Evolutionary conservation across 2,888 invertebrate genomes (phyloP).

Genomic region (Phragmatobia fuliginosa): DNA sequence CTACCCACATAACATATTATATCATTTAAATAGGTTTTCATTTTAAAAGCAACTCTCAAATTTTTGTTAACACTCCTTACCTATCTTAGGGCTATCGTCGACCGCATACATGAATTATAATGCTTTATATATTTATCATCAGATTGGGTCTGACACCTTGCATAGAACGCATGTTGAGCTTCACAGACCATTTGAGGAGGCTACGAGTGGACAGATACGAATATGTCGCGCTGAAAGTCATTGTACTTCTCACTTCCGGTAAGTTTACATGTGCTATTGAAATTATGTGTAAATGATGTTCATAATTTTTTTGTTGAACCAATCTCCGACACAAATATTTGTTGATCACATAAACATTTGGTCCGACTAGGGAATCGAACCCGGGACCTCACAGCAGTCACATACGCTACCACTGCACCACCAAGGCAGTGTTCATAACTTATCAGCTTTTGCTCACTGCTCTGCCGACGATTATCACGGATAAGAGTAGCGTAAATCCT

Average conservation of each 20-base stretch:
- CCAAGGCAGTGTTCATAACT: too few relatives aligned
- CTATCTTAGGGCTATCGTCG: not conserved
- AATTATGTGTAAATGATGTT: too few relatives aligned
- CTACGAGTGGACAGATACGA: conserved; percentile 97
- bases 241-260: conserved; percentile 97
- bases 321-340: too few relatives aligned
- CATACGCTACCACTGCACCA: too few relatives aligned
- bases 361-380: too few relatives aligned
- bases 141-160: conserved; percentile 94
- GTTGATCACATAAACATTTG: too few relatives aligned
- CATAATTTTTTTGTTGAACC: too few relatives aligned
- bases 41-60: not conserved
- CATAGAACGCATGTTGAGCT: conserved; percentile 97
- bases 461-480: too few relatives aligned
- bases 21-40: not conserved
- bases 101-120: not conserved
- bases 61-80: not conserved
- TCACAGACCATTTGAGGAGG: conserved; percentile 96
- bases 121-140: conserved; percentile 15
- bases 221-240: conserved; percentile 98
- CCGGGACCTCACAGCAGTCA: too few relatives aligned
- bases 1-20: too few relatives aligned
- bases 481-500: too few relatives aligned
- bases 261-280: conserved; percentile 35
- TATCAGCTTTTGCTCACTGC: too few relatives aligned